Evolutionary conservation across 2,888 invertebrate species (phyloP), one percentile per base, ranked within the genome.

Genomic region (Sepiola atlantica): DNA sequence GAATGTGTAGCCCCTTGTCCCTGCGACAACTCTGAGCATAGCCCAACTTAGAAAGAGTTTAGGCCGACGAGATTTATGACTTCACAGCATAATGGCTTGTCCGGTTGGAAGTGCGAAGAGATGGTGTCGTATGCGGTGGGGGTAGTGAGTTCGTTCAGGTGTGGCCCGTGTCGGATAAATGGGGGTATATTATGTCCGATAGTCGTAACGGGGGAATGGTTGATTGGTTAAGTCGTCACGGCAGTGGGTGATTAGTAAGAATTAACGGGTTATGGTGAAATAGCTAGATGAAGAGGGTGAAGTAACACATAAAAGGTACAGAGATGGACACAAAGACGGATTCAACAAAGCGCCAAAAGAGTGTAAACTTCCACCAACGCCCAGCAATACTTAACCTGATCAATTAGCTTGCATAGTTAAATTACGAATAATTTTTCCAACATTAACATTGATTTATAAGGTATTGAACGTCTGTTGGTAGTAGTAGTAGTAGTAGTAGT

Each of bases 161-260:
- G 77, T 32, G n/a, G n/a, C 77, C n/a, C n/a, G 77, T 77, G 77
- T 77, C 77, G n/a, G 32, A n/a, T 32, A 32, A 21, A 77, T 12
- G 77, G 32, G 32, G 28, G 32, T n/a, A n/a, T 77, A 77, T 32
- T 32, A n/a, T 77, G 77, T 77, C 32, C 77, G 77, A 16, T n/a
- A 16, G n/a, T 4, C 77, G 32, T 77, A n/a, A n/a, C 16, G 77
- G n/a, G 77, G 77, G 77, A 12, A 77, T 32, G 77, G n/a, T 77
- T 77, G 77, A 77, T 77, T 77, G 77, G 77, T n/a, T 77, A 77
- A 77, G 77, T n/a, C 14, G 77, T 77, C 77, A 77, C 77, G n/a
- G n/a, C 77, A 77, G 32, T 32, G n/a, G 77, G 77, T 77, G 77
- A 77, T 77, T 77, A 77, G 77, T 32, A 14, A 77, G n/a, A 77